Evolutionary conservation across 2,797 vertebrate species (phyloP).

Genomic region (Sparus aurata): DNA sequence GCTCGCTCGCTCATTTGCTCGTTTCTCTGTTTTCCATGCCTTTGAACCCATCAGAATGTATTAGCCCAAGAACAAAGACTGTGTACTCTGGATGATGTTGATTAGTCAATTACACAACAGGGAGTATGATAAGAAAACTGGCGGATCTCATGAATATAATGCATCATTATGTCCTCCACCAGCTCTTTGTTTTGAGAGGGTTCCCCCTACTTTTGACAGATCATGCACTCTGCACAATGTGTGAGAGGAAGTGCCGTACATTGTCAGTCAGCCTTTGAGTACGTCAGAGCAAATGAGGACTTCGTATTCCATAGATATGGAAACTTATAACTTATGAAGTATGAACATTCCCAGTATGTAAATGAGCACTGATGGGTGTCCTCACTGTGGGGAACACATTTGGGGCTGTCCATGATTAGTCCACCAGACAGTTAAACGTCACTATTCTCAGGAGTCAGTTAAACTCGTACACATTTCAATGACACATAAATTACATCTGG

Average conservation of each 20-base stretch:
- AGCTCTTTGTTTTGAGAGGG: constrained; percentile 37
- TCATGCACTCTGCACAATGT: background rate
- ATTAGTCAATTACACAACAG: constrained; percentile 78
- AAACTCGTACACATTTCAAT: too few relatives aligned
- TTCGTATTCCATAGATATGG: background rate
- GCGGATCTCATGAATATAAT: constrained; percentile 67
- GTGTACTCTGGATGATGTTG: constrained; percentile 72
- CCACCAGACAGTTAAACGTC: background rate
- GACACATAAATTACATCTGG: too few relatives aligned
- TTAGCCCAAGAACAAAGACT: constrained; percentile 77
- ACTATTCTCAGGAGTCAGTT: too few relatives aligned
- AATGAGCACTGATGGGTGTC: constrained; percentile 1
- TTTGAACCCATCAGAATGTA: constrained; percentile 80
- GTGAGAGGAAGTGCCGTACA: background rate
- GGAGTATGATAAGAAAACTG: constrained; percentile 69
- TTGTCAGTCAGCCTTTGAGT: constrained; percentile 2
- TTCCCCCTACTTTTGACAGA: constrained; percentile 39
- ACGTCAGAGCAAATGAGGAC: constrained; percentile 13
- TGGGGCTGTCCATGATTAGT: background rate
- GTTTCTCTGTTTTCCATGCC: constrained; percentile 67
- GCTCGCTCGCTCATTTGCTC: constrained; percentile 36
- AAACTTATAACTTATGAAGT: background rate
- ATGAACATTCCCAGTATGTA: background rate
- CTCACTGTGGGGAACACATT: background rate
- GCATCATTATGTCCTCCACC: constrained; percentile 63